Conservation (phyloP, 2,113 vertebrate species). For the Alaudala cheleensis region DNA sequence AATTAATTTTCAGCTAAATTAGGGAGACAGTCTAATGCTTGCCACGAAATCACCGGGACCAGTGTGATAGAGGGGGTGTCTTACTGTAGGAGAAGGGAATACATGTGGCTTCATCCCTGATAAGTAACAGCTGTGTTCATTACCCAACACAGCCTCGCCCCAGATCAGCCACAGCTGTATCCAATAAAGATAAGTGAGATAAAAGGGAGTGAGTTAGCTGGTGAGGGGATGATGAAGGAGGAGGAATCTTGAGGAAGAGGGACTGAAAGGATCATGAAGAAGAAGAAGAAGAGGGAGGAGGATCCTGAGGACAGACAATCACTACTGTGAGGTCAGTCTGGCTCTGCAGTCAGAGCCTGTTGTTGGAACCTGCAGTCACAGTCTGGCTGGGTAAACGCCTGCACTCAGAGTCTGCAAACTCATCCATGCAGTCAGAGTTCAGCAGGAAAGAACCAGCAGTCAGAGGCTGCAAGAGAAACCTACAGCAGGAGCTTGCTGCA, state of each 20-base stretch:
- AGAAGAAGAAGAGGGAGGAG: no score
- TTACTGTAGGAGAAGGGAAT: neutral
- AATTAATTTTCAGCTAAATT: neutral
- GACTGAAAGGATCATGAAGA: neutral
- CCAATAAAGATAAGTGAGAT: neutral
- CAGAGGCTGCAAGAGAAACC: neutral
- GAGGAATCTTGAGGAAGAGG: neutral
- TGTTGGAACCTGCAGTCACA: neutral
- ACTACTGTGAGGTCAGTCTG: neutral
- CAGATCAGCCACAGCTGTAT: neutral
- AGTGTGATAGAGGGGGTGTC: neutral
- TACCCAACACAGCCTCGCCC: neutral
- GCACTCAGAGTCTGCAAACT: neutral
- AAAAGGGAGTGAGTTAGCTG: neutral
- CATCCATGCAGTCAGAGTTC: neutral
- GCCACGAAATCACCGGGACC: neutral
- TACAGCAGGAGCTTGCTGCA: neutral
- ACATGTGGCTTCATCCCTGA: neutral
- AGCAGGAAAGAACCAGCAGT: neutral
- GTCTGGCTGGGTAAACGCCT: neutral
- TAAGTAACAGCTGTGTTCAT: neutral
- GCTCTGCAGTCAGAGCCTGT: neutral
- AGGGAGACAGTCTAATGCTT: rapidly evolving
- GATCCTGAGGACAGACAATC: neutral
- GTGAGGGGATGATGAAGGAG: neutral